A percentile compares a stretch with the other conserved stretches of the same genome.
These are phyloP conservation scores for Pangasius krempfi DNA, from an alignment of 2,797 vertebrate species.

Conservation along the genomic window DNA sequence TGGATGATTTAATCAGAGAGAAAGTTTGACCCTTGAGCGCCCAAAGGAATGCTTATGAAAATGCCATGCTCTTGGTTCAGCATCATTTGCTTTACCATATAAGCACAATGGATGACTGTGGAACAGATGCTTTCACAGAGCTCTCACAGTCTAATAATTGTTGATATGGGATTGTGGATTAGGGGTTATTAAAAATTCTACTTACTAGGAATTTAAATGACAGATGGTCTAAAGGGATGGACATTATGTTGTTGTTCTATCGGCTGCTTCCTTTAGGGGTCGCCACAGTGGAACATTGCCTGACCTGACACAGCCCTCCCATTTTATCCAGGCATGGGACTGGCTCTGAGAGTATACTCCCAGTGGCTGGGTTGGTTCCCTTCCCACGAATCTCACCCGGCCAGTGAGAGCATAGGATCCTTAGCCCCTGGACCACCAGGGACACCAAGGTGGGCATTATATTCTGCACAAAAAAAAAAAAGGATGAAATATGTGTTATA, in stretches of 20 bases:
- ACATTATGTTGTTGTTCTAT: background rate
- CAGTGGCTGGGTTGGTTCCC: no score
- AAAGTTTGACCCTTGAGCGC: slow-evolving; percentile 2
- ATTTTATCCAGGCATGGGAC: no score
- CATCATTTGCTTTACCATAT: slow-evolving; percentile 41
- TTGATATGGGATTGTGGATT: slow-evolving; percentile 41
- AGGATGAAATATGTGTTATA: no score
- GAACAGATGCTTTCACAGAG: slow-evolving; percentile 30
- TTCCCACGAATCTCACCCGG: no score
- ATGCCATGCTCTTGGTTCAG: slow-evolving; percentile 47
- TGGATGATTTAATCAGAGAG: slow-evolving; percentile 29
- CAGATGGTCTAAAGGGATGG: slow-evolving; percentile 28
- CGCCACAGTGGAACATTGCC: no score
- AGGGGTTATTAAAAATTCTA: slow-evolving; percentile 45
- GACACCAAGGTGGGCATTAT: background rate
- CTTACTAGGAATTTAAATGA: slow-evolving; percentile 47
- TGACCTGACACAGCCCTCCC: no score
- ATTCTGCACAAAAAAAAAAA: slow-evolving; percentile 5
- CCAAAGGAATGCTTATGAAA: slow-evolving; percentile 43
- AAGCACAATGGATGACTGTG: slow-evolving; percentile 24
- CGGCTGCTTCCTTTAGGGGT: no score
- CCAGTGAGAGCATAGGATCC: no score
- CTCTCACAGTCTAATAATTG: slow-evolving; percentile 45
- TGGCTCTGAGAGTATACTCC: no score
- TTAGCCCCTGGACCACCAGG: no score